Percentiles rank a stretch among this genome's conserved stretches.
These are phyloP conservation scores for Muraenolepis orangiensis DNA, from an alignment of 2,797 vertebrate species.

Conservation along the genomic window DNA sequence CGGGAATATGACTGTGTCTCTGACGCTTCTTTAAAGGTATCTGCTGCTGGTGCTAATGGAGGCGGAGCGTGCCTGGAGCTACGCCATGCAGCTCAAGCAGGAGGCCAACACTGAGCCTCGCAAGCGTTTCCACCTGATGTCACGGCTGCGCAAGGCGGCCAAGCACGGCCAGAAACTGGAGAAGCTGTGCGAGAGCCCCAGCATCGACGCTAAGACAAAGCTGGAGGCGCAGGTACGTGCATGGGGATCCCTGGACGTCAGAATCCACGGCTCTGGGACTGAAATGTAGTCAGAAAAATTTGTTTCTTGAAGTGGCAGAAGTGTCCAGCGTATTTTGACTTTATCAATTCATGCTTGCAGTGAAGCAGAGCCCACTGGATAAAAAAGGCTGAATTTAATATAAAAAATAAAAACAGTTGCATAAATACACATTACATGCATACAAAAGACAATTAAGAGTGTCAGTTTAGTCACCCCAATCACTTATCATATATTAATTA, in stretches of 20 bases:
- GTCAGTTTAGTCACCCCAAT: too few species aligned
- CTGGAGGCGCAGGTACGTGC: constrained; percentile 89
- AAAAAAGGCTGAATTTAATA: too few species aligned
- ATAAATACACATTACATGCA: too few species aligned
- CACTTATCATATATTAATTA: too few species aligned
- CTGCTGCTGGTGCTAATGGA: constrained; percentile 94
- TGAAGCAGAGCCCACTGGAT: too few species aligned
- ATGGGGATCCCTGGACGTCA: background rate
- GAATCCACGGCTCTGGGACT: background rate
- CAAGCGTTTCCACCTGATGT: constrained; percentile 93
- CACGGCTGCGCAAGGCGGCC: constrained; percentile 92
- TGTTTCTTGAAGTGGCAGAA: background rate
- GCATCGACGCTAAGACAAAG: constrained; percentile 95
- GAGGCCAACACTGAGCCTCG: constrained; percentile 97
- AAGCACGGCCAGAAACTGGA: constrained; percentile 93
- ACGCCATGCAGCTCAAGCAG: constrained; percentile 98
- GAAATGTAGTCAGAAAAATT: background rate
- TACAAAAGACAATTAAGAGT: too few species aligned
- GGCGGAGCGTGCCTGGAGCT: constrained; percentile 96
- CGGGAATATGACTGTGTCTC: background rate
- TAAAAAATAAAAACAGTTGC: too few species aligned
- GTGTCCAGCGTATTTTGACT: background rate
- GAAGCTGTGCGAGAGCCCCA: constrained; percentile 88
- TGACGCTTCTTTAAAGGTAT: constrained; percentile 72
- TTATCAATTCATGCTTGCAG: too few species aligned